Base-by-base conservation (phyloP, 1,140 invertebrate species). In the Euwallacea fornicatus region DNA sequence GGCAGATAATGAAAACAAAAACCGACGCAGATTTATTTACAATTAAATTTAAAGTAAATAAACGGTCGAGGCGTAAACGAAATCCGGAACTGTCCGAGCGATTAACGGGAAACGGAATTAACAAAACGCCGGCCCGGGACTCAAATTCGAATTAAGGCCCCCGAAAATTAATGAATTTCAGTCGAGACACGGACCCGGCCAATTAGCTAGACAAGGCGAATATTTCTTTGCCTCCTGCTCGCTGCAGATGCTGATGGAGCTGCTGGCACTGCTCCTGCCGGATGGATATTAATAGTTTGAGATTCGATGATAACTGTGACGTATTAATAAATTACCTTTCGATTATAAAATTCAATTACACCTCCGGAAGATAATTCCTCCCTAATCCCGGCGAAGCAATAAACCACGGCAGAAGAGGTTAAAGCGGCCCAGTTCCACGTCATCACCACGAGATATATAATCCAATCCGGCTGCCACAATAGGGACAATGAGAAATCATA, bases 101-200 rank as follows among this genome's bases (percentile, higher is more conserved):
- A 78, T 79, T 80, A 80, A 80, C 79, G 69, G 69, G 62, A 71
- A 80, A 74, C 76, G 78, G 78, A 80, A 78, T 79, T 78, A 79
- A 79, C 79, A 80, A 80, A 80, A 80, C 79, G 76, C 74, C 78
- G 77, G 74, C 75, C 63, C 16, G 67, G 47, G 79, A 79, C 77
- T 80, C 78, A 79, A 80, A 80, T 80, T 79, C 74, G 79, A 79
- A 80, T 80, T 79, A 79, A 78, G 77, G 77, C 74, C 74, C 76
- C 75, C 8, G 76, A 78, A 78, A 79, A 80, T 78, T 80, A 80
- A 80, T 80, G 79, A 80, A 80, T 80, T 76, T 76, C 73, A 77
- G 79, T 80, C 79, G 79, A 75, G 77, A 76, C 77, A 78, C 74
- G 76, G 76, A 78, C 77, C 76, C 60, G 63, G 76, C 77, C 79